phyloP scores from a whole-genome alignment of 1,140 invertebrate species.

The Calliopsis andreniformis region DNA sequence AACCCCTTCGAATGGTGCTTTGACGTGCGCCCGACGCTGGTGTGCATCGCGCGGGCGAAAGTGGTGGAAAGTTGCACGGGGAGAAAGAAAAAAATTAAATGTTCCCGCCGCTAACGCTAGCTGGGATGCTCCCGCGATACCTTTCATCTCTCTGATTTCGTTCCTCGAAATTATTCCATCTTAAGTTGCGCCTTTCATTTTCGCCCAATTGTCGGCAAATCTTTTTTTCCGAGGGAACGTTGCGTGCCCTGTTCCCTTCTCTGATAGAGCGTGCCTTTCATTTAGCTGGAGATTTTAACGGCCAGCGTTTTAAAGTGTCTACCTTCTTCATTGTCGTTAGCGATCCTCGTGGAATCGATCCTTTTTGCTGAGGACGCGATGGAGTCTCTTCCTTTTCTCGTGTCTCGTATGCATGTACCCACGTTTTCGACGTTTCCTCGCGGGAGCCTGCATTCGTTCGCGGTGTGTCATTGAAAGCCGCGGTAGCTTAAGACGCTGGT shows the following conservation, averaged over 20 bases:
- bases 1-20: slow-evolving; percentile 23
- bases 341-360: slow-evolving; percentile 13
- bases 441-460: neutral
- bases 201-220: neutral
- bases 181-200: neutral
- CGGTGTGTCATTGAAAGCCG: slow-evolving; percentile 32
- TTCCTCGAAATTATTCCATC: neutral
- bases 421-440: neutral
- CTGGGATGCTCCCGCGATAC: neutral
- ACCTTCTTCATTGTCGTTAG: neutral
- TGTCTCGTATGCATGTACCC: too few species aligned
- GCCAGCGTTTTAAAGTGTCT: neutral
- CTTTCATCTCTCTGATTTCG: neutral
- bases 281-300: neutral
- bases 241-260: neutral
- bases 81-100: slow-evolving; percentile 26
- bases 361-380: neutral
- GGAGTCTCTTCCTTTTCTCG: neutral
- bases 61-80: slow-evolving; percentile 5
- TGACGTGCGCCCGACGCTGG: neutral
- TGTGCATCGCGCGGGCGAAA: slow-evolving; percentile 1
- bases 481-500: slow-evolving; percentile 28
- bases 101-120: neutral
- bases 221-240: neutral
- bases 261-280: neutral